Evolutionary conservation across 2,797 vertebrate genomes (phyloP).

Genomic region (Microchirus variegatus): DNA sequence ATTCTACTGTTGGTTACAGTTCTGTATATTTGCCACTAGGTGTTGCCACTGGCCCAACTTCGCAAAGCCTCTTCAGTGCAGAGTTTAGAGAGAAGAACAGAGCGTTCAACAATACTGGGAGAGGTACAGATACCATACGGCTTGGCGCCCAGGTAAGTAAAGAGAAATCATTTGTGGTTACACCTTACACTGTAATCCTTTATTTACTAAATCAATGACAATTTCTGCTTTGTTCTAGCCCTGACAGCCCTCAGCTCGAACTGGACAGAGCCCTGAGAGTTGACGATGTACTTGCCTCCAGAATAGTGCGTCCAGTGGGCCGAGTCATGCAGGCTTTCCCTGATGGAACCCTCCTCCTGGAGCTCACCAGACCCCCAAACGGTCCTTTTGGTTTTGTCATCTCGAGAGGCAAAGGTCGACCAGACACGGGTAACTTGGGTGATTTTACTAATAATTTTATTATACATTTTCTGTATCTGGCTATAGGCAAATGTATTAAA

Average conservation of each 20-base stretch:
- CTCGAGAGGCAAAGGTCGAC: constrained; percentile 89
- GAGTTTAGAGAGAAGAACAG: constrained; percentile 87
- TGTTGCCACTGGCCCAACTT: constrained; percentile 88
- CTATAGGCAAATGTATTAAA: background rate
- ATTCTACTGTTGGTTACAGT: constrained; percentile 45
- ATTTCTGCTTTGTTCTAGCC: constrained; percentile 48
- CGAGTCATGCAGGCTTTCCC: constrained; percentile 88
- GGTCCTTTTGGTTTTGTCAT: constrained; percentile 91
- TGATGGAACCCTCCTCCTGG: constrained; percentile 89
- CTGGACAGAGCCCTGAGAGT: constrained; percentile 82
- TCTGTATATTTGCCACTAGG: constrained; percentile 80
- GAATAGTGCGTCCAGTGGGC: constrained; percentile 81
- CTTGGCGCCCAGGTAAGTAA: constrained; percentile 80
- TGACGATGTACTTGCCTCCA: constrained; percentile 84
- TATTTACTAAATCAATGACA: background rate
- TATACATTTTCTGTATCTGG: background rate
- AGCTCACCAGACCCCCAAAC: constrained; percentile 85
- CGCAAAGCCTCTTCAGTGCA: constrained; percentile 89
- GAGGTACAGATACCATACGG: constrained; percentile 74
- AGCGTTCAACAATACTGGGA: constrained; percentile 84
- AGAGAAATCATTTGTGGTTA: background rate
- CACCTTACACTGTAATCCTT: background rate
- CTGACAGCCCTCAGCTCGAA: constrained; percentile 70
- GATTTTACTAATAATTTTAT: background rate
- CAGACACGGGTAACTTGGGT: constrained; percentile 85